Evolutionary conservation across 2,113 vertebrate genomes (phyloP).

Genomic region (Stomatorhinus ivindoensis): DNA sequence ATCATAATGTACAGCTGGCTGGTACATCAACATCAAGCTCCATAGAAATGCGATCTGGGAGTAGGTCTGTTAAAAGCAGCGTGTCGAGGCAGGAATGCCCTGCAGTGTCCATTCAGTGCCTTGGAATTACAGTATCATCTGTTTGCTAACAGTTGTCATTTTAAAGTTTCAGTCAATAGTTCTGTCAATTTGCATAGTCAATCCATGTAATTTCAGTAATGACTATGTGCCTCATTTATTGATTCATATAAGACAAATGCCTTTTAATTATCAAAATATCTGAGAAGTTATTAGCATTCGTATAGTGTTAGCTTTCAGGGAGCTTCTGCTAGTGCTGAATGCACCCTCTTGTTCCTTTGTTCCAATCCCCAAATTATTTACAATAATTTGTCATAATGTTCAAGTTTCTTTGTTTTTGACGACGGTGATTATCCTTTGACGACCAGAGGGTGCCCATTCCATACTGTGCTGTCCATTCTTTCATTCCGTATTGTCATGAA

Average conservation of each 20-base stretch:
- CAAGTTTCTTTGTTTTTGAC: background rate
- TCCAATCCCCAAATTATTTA: background rate
- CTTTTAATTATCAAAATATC: background rate
- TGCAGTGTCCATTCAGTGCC: conserved; percentile 3
- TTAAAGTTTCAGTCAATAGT: background rate
- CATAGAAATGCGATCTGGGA: background rate
- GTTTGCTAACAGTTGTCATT: background rate
- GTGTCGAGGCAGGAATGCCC: background rate
- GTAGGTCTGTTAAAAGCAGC: background rate
- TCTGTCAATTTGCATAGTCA: conserved; percentile 6
- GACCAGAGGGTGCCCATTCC: background rate
- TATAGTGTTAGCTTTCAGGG: background rate
- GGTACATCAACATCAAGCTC: background rate
- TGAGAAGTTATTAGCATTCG: background rate
- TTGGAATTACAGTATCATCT: conserved; percentile 19
- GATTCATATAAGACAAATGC: background rate
- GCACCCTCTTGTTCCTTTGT: background rate
- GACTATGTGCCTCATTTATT: background rate
- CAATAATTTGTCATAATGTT: background rate
- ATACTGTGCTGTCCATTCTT: background rate
- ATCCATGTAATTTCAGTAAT: background rate
- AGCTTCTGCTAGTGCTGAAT: background rate
- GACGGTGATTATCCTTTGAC: background rate
- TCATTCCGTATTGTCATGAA: background rate
- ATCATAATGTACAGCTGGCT: background rate